Evolutionary conservation across 2,888 invertebrate species (phyloP).

Genomic region (Drosophila meridionalis): DNA sequence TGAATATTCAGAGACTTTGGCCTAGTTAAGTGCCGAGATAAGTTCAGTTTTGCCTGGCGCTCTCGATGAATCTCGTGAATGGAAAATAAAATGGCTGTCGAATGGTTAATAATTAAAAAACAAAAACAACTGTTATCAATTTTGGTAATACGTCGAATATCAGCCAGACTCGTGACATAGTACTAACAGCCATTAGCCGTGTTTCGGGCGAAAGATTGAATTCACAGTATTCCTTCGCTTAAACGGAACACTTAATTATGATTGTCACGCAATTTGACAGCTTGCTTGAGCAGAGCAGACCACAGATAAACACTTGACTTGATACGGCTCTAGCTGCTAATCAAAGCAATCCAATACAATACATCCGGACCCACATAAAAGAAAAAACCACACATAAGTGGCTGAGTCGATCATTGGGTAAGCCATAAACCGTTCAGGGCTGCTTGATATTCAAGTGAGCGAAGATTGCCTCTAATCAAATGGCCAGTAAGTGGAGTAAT

Average conservation of each 20-base stretch:
- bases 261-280: conserved; percentile 42
- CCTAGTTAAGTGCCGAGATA: conserved; percentile 23
- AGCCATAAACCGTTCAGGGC: conserved; percentile 42
- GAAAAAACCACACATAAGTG: conserved; percentile 13
- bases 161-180: conserved; percentile 2
- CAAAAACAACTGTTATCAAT: conserved; percentile 54
- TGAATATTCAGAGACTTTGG: conserved; percentile 4
- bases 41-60: conserved; percentile 15
- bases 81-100: conserved; percentile 16
- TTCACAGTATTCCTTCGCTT: conserved; percentile 13
- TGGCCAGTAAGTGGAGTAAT: conserved; percentile 71
- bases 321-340: conserved; percentile 13
- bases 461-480: conserved; percentile 54
- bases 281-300: conserved; percentile 9
- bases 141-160: conserved; percentile 27
- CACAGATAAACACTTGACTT: conserved; percentile 35
- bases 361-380: conserved; percentile 37
- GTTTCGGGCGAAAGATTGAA: conserved; percentile 28
- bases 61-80: not conserved
- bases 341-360: conserved; percentile 22
- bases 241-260: conserved; percentile 49
- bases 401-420: conserved; percentile 20
- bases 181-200: conserved; percentile 37
- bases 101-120: conserved; percentile 66
- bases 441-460: conserved; percentile 71